These are phyloP conservation scores for Platycheirus albimanus DNA, from an alignment of 2,888 invertebrate genomes.

Conservation along the genomic window DNA sequence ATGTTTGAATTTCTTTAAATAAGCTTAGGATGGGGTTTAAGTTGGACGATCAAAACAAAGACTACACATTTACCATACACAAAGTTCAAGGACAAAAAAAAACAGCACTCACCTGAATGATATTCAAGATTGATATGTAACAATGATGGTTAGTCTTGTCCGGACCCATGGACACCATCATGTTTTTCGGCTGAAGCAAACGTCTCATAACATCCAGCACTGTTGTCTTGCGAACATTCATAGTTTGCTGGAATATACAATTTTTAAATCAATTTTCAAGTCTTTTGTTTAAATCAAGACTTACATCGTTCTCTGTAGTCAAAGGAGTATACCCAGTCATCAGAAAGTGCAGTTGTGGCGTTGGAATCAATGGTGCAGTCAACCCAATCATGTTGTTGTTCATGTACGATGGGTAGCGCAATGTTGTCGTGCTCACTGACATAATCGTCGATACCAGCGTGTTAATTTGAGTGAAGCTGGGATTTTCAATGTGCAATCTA, in stretches of 20 bases:
- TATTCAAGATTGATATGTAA: conserved; percentile 98
- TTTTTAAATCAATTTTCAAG: no score
- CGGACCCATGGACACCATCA: conserved; percentile 99
- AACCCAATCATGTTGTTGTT: conserved; percentile 98
- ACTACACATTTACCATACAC: no score
- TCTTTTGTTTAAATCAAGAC: conserved; percentile 27
- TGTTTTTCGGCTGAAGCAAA: conserved; percentile 98
- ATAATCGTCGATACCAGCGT: conserved; percentile 98
- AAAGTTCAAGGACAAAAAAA: no score
- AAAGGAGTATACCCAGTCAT: conserved; percentile 99
- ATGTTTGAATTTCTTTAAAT: no score
- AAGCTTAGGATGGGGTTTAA: no score
- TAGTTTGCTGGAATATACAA: conserved; percentile 79
- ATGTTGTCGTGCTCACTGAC: conserved; percentile 98
- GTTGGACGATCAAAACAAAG: no score
- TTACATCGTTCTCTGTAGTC: conserved; percentile 91
- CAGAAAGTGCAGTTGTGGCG: conserved; percentile 98
- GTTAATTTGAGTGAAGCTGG: conserved; percentile 98
- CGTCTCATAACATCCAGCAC: conserved; percentile 99
- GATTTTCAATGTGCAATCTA: conserved; percentile 96
- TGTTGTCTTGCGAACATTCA: conserved; percentile 95
- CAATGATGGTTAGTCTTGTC: conserved; percentile 95
- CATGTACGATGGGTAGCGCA: conserved; percentile 97
- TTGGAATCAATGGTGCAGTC: conserved; percentile 97
- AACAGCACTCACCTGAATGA: conserved; percentile 89